Conservation (phyloP, 2,113 vertebrate species). For the Peromyscus leucopus region DNA sequence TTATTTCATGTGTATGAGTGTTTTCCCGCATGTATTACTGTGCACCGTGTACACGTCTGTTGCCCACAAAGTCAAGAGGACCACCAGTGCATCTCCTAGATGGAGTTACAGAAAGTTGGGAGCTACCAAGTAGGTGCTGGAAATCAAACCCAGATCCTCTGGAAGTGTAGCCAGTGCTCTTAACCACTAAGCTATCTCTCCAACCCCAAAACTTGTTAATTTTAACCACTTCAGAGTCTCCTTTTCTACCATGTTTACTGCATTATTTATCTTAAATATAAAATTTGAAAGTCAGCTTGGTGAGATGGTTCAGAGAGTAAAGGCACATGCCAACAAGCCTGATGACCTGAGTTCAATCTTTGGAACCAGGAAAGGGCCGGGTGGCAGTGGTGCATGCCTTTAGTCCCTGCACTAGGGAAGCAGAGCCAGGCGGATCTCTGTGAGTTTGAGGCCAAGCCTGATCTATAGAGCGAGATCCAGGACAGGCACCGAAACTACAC, state of each 20-base stretch:
- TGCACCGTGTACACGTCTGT: not conserved
- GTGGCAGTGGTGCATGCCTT: no score
- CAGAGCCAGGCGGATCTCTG: no score
- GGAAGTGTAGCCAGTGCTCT: not conserved
- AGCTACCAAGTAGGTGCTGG: not conserved
- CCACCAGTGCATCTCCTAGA: not conserved
- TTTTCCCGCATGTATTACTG: not conserved
- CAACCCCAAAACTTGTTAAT: not conserved
- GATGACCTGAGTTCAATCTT: not conserved
- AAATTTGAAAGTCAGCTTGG: not conserved
- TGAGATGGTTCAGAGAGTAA: not conserved
- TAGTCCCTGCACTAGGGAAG: no score
- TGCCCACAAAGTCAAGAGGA: not conserved
- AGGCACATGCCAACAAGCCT: not conserved
- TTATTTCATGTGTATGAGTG: not conserved
- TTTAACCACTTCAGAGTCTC: conserved; percentile 29
- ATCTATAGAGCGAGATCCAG: no score
- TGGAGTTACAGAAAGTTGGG: not conserved
- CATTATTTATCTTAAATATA: not conserved
- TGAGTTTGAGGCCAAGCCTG: no score
- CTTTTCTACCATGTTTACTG: conserved; percentile 41
- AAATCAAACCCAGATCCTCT: not conserved
- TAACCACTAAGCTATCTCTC: not conserved
- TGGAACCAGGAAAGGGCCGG: not conserved
- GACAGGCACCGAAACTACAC: no score